These are phyloP conservation scores for Sphecodes monilicornis DNA, from an alignment of 2,888 invertebrate genomes.

Conservation along the genomic window DNA sequence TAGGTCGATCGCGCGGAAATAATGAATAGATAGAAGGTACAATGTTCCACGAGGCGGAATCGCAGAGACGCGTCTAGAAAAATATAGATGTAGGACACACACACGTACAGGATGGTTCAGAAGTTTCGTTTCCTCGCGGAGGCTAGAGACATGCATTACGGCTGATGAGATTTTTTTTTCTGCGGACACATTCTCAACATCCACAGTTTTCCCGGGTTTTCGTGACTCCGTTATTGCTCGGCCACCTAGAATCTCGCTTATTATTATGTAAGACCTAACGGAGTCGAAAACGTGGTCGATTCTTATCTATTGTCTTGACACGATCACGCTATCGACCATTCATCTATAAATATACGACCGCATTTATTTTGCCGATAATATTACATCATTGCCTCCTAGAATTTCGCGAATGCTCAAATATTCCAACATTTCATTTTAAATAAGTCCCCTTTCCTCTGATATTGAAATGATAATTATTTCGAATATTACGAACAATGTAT, in stretches of 20 bases:
- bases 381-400: background rate
- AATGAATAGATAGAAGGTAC: constrained; percentile 61
- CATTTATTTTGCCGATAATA: background rate
- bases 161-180: constrained; percentile 1
- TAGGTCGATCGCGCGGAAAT: constrained; percentile 57
- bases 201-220: background rate
- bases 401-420: background rate
- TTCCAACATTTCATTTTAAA: background rate
- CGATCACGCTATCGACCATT: background rate
- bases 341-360: background rate
- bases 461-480: background rate
- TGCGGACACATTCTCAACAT: constrained; percentile 10
- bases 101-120: constrained; percentile 56
- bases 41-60: constrained; percentile 47
- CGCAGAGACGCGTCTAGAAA: constrained; percentile 66
- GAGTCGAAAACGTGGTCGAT: background rate
- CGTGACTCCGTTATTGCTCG: background rate
- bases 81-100: constrained; percentile 68
- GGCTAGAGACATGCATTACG: constrained; percentile 8
- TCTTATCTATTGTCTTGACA: background rate
- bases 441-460: background rate
- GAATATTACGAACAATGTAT: background rate
- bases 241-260: background rate
- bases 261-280: background rate
- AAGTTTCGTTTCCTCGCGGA: constrained; percentile 39